phyloP scores from a whole-genome alignment of 2,113 vertebrate genomes.

The Miniopterus natalensis region DNA sequence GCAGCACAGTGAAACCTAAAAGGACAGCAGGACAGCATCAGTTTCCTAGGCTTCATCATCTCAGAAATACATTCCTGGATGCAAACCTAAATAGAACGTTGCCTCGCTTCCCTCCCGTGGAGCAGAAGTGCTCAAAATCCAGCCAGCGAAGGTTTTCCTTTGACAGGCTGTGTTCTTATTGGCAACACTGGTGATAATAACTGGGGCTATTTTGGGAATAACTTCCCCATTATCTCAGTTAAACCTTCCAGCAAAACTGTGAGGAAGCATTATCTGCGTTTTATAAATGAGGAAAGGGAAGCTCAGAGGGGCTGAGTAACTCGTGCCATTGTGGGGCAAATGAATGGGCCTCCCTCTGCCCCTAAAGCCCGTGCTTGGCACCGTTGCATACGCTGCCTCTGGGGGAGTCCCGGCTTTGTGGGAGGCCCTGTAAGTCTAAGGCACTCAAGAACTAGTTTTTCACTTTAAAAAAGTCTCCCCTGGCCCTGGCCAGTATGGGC shows the following conservation, averaged over 20 bases:
- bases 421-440: background rate
- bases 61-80: background rate
- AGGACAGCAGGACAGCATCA: background rate
- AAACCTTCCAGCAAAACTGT: background rate
- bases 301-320: background rate
- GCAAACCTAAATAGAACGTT: background rate
- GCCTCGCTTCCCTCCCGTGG: background rate
- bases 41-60: no score
- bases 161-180: background rate
- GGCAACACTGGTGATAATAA: no score
- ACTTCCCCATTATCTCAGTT: background rate
- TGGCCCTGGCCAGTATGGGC: no score
- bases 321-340: background rate
- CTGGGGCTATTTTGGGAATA: background rate
- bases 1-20: constrained; percentile 88
- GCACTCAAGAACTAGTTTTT: background rate
- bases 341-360: background rate
- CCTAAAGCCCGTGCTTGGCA: background rate
- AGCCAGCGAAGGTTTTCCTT: background rate
- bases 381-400: background rate
- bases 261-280: background rate
- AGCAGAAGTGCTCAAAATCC: background rate
- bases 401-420: background rate
- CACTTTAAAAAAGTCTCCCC: background rate
- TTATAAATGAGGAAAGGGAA: background rate